Evolutionary conservation across 2,797 vertebrate species (phyloP).

Genomic region (Takifugu ocellatus): DNA sequence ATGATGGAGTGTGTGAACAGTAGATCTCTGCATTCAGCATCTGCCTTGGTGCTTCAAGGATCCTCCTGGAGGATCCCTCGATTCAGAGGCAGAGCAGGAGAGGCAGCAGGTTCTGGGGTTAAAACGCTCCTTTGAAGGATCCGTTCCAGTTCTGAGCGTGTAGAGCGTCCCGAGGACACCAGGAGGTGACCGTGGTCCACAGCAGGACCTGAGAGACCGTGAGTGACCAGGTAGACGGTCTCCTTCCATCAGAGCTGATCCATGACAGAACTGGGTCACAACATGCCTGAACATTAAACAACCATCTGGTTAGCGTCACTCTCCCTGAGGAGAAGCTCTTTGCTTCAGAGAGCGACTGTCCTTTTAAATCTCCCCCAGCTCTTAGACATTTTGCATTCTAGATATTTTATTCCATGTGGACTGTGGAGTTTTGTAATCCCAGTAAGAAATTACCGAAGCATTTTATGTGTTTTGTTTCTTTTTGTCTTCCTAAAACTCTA

Average conservation of each 20-base stretch:
- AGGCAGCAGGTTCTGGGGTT: conserved; percentile 37
- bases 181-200: too few species aligned
- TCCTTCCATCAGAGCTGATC: conserved; percentile 13
- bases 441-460: too few species aligned
- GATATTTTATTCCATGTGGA: too few species aligned
- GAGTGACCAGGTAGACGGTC: conserved; percentile 2
- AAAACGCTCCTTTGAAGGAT: conserved; percentile 24
- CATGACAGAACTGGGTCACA: conserved; percentile 41
- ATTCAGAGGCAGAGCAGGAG: conserved; percentile 34
- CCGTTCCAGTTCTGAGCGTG: too few species aligned
- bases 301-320: conserved; percentile 12
- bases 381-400: too few species aligned
- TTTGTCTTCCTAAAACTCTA: too few species aligned
- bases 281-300: conserved; percentile 22
- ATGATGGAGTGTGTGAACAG: too few species aligned
- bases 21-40: conserved; percentile 12
- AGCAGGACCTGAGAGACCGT: too few species aligned
- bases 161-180: background rate
- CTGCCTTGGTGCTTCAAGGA: conserved; percentile 17
- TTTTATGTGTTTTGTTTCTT: too few species aligned
- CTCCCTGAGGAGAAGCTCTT: background rate
- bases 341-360: too few species aligned
- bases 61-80: conserved; percentile 5
- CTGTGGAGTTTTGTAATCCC: too few species aligned
- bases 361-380: too few species aligned